A percentile compares a stretch with the other conserved stretches of the same genome.
These are phyloP conservation scores for Caenorhabditis sp. DNA, from an alignment of 2,888 invertebrate species.

Conservation along the genomic window DNA sequence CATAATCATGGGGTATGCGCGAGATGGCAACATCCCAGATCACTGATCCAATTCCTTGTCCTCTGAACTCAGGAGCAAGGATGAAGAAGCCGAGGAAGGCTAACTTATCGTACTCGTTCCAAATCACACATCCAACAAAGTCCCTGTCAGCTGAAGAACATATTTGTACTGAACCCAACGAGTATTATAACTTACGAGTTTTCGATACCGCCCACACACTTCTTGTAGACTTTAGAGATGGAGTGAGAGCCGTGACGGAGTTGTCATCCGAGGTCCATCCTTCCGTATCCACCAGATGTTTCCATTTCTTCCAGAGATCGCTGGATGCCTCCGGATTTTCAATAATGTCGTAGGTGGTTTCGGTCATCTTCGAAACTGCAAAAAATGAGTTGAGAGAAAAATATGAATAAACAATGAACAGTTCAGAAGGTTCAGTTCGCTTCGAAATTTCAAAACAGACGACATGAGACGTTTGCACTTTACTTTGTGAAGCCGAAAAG, in stretches of 20 bases:
- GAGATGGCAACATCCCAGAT: slow-evolving; percentile 58
- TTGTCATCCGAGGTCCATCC: slow-evolving; percentile 64
- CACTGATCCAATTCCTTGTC: slow-evolving; percentile 60
- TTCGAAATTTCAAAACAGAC: too few species aligned
- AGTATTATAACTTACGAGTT: slow-evolving; percentile 49
- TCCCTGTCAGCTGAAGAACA: slow-evolving; percentile 27
- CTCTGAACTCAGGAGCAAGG: slow-evolving; percentile 48
- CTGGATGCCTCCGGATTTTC: slow-evolving; percentile 41
- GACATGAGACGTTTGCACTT: too few species aligned
- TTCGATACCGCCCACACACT: slow-evolving; percentile 58
- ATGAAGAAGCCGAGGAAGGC: slow-evolving; percentile 63
- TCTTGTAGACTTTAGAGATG: slow-evolving; percentile 43
- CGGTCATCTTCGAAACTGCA: slow-evolving; percentile 6
- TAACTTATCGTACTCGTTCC: slow-evolving; percentile 64
- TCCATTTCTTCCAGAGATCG: slow-evolving; percentile 59
- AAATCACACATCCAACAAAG: slow-evolving; percentile 58
- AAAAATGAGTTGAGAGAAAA: neutral
- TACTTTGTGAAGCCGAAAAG: too few species aligned
- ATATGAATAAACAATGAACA: neutral
- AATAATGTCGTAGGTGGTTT: slow-evolving; percentile 26
- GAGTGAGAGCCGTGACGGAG: slow-evolving; percentile 61
- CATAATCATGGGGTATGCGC: slow-evolving; percentile 50
- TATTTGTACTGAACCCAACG: too few species aligned
- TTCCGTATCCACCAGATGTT: slow-evolving; percentile 55
- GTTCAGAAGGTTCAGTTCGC: too few species aligned